Conservation (phyloP, 2,797 vertebrate species). For the Sebastes cheni region DNA sequence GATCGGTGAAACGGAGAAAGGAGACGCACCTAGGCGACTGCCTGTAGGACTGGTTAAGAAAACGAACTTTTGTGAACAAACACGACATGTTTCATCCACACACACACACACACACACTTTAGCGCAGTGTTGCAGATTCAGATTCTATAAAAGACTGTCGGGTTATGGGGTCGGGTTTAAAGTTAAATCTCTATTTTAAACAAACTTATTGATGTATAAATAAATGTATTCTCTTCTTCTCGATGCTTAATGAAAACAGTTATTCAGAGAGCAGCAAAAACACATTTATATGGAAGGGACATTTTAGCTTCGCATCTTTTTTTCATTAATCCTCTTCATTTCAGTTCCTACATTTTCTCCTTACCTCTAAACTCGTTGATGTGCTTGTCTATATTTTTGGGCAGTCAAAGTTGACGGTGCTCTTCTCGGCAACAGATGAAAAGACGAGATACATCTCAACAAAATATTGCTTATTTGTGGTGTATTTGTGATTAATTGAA, state of each 20-base stretch:
- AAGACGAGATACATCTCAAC: not conserved
- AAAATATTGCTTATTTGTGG: not conserved
- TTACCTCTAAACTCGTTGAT: not conserved
- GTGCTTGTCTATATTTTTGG: conserved; percentile 6
- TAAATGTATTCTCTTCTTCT: conserved; percentile 73
- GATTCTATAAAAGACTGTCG: conserved; percentile 64
- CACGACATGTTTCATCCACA: not conserved
- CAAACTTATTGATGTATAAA: conserved; percentile 76
- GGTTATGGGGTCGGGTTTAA: conserved; percentile 50
- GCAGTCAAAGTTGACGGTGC: not conserved
- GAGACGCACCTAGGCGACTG: conserved; percentile 28
- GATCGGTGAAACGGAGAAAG: conserved; percentile 12
- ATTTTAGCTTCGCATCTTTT: conserved; percentile 39
- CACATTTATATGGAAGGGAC: conserved; percentile 38
- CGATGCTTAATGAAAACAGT: conserved; percentile 48
- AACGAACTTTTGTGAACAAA: conserved; percentile 30
- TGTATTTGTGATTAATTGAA: conserved; percentile 18
- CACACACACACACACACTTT: not conserved
- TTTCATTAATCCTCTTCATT: conserved; percentile 9
- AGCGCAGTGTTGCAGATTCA: conserved; percentile 61
- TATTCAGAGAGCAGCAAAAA: conserved; percentile 43
- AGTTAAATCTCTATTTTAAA: conserved; percentile 83
- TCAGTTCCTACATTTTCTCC: not conserved
- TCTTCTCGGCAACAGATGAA: not conserved
- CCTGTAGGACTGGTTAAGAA: conserved; percentile 22